phyloP scores from a whole-genome alignment of 2,888 invertebrate species.

The Apodemia duryi region DNA sequence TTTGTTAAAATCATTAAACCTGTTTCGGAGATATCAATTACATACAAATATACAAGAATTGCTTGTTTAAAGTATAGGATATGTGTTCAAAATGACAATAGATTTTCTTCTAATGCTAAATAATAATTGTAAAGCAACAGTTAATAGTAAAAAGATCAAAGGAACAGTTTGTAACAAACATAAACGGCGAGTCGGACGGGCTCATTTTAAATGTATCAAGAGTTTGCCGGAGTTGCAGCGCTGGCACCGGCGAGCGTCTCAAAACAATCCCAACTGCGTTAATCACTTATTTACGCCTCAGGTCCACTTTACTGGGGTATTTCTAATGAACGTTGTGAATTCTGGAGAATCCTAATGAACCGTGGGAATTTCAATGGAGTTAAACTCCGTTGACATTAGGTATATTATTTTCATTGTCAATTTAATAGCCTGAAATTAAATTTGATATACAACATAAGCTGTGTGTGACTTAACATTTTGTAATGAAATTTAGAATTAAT shows the following conservation, averaged over 20 bases:
- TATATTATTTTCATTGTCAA: constrained; percentile 7
- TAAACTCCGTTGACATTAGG: constrained; percentile 14
- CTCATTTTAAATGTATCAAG: constrained; percentile 73
- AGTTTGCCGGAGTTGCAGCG: constrained; percentile 58
- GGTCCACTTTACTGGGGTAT: constrained; percentile 65
- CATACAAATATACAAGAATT: too few relatives aligned
- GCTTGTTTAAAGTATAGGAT: too few relatives aligned
- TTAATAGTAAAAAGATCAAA: constrained; percentile 27
- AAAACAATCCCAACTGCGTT: constrained; percentile 77
- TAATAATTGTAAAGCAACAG: neutral
- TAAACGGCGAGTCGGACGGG: constrained; percentile 31
- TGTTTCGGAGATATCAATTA: too few relatives aligned
- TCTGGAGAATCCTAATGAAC: constrained; percentile 71
- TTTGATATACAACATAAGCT: constrained; percentile 7
- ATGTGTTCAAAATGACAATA: too few relatives aligned
- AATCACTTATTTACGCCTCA: constrained; percentile 76
- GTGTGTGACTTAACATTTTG: neutral
- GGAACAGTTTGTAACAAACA: constrained; percentile 34
- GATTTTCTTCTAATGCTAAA: neutral
- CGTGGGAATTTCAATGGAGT: constrained; percentile 66
- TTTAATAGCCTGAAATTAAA: constrained; percentile 3
- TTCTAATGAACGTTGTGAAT: constrained; percentile 73
- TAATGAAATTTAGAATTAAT: neutral
- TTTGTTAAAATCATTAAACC: too few relatives aligned
- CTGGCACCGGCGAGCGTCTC: constrained; percentile 43